These are phyloP conservation scores for Brachionus plicatilis DNA, from an alignment of 1,140 invertebrate species.

Conservation along the genomic window DNA sequence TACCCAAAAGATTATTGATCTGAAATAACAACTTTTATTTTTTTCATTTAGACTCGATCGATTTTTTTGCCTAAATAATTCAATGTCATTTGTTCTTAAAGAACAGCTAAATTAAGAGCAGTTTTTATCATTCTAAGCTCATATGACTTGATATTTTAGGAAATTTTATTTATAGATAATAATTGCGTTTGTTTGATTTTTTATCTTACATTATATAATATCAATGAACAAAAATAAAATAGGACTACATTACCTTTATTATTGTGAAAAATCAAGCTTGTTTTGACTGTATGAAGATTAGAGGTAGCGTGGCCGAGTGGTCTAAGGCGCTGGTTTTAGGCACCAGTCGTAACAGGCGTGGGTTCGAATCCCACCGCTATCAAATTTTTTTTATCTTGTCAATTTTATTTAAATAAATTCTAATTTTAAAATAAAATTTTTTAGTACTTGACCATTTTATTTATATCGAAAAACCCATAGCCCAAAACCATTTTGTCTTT, in stretches of 20 bases:
- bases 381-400: slow-evolving; percentile 55
- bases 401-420: not conserved
- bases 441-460: not conserved
- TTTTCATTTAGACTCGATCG: not conserved
- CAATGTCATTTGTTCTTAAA: not conserved
- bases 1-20: not conserved
- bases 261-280: no score
- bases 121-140: not conserved
- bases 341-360: slow-evolving; percentile 96
- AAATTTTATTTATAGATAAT: not conserved
- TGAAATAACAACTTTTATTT: not conserved
- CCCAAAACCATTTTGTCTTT: not conserved
- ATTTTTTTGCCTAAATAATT: not conserved
- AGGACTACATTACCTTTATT: no score
- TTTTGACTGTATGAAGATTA: no score
- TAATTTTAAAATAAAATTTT: not conserved
- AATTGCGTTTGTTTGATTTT: not conserved
- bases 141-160: not conserved
- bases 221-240: no score
- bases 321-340: slow-evolving; percentile 99
- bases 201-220: not conserved
- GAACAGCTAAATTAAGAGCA: not conserved
- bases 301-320: slow-evolving; percentile 91
- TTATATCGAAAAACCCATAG: not conserved
- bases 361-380: slow-evolving; percentile 98